Conservation (phyloP, 2,113 vertebrate species). For the Donacobius atricapilla region DNA sequence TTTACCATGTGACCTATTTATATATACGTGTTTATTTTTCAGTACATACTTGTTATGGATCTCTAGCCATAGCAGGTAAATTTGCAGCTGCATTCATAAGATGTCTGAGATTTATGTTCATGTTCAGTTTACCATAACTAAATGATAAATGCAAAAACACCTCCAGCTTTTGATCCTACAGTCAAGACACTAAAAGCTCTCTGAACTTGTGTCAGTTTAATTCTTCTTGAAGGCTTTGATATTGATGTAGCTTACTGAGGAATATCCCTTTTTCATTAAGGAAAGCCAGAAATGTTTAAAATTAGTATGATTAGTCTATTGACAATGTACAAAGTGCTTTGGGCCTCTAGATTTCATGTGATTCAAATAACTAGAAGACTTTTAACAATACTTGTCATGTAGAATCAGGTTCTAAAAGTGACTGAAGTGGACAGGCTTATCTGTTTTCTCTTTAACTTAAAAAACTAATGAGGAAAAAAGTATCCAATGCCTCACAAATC, state of each 20-base stretch:
- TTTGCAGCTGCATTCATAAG: background rate
- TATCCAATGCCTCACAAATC: background rate
- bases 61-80: background rate
- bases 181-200: background rate
- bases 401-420: background rate
- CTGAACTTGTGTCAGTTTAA: background rate
- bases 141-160: background rate
- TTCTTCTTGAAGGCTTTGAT: constrained; percentile 10
- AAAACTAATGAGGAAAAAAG: background rate
- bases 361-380: background rate
- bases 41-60: background rate
- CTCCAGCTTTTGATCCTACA: background rate
- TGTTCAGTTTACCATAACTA: background rate
- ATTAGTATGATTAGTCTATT: background rate
- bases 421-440: background rate
- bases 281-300: background rate
- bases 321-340: background rate
- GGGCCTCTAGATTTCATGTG: background rate
- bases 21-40: background rate
- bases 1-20: background rate
- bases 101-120: background rate
- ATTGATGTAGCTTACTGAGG: background rate
- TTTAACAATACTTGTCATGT: background rate
- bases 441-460: background rate
- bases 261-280: background rate